Conservation (phyloP, 2,888 invertebrate species). For the Drosophila phalerata region DNA sequence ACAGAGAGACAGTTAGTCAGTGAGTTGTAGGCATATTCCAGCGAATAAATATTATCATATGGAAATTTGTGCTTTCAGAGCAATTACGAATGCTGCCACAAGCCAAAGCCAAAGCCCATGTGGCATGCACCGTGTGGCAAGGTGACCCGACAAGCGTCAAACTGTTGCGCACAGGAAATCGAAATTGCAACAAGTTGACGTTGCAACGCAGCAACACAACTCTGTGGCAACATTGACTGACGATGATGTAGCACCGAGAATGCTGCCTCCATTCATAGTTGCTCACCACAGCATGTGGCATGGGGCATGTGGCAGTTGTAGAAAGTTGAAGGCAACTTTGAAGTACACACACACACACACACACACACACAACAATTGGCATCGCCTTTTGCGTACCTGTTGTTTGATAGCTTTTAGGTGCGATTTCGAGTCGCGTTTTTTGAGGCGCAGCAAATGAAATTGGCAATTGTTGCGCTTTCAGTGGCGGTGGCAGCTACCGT, state of each 20-base stretch:
- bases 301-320: constrained; percentile 75
- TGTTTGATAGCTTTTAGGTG: constrained; percentile 36
- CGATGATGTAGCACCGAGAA: constrained; percentile 76
- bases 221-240: constrained; percentile 25
- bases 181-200: constrained; percentile 79
- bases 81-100: constrained; percentile 74
- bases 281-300: constrained; percentile 71
- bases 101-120: constrained; percentile 5
- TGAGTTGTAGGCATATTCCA: constrained; percentile 58
- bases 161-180: constrained; percentile 71
- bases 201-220: constrained; percentile 23
- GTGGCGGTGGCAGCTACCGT: constrained; percentile 70
- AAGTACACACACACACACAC: constrained; percentile 36
- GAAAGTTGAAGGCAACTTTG: constrained; percentile 67
- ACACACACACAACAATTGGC: constrained; percentile 30
- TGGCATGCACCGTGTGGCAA: constrained; percentile 30
- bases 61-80: constrained; percentile 73
- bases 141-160: constrained; percentile 72
- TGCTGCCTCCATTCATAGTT: constrained; percentile 66
- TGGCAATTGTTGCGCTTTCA: constrained; percentile 73
- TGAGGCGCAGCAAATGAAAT: constrained; percentile 76
- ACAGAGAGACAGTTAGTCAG: constrained; percentile 51
- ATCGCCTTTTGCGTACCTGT: constrained; percentile 69
- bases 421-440: constrained; percentile 50
- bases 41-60: constrained; percentile 81